These are phyloP conservation scores for Chiroxiphia lanceolata DNA, from an alignment of 2,797 vertebrate genomes.

Conservation along the genomic window DNA sequence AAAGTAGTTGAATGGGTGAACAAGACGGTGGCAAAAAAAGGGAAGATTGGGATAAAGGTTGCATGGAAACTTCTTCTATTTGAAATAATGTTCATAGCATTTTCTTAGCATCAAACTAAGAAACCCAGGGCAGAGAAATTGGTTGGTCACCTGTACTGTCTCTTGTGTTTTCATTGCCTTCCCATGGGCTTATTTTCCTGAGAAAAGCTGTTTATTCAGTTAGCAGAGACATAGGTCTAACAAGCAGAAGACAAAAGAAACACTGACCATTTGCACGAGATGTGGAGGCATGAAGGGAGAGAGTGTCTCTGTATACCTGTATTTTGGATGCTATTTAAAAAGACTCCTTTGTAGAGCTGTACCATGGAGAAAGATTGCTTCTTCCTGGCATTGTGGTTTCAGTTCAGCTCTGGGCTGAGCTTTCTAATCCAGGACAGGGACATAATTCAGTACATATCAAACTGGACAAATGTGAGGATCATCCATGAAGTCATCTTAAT, in stretches of 20 bases:
- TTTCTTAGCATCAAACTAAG: not conserved
- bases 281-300: accelerated
- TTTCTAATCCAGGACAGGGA: not conserved
- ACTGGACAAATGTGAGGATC: not conserved
- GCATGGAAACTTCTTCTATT: not conserved
- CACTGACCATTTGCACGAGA: not conserved
- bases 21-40: not conserved
- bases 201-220: not conserved
- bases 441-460: not conserved
- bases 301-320: not conserved
- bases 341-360: not conserved
- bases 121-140: not conserved
- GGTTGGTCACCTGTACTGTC: not conserved
- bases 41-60: not conserved
- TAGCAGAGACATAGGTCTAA: not conserved
- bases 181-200: not conserved
- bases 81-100: not conserved
- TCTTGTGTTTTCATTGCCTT: not conserved
- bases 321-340: not conserved
- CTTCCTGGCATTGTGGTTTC: not conserved
- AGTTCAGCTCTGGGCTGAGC: not conserved
- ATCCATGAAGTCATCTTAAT: not conserved
- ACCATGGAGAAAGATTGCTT: not conserved
- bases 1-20: not conserved
- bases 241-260: not conserved